phyloP scores from a whole-genome alignment of 1,140 invertebrate species.

The Mycetomoellerius zeteki region DNA sequence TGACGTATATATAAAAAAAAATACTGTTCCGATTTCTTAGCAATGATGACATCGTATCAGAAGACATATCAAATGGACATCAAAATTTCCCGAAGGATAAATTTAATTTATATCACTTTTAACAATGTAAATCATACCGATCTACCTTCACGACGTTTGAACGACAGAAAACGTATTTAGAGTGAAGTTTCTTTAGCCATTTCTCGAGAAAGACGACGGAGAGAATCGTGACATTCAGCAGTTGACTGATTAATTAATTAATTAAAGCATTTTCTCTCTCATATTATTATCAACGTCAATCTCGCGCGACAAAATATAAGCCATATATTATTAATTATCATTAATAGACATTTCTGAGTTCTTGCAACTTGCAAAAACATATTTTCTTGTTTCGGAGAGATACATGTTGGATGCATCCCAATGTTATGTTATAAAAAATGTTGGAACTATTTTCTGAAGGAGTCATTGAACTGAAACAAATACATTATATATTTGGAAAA shows the following conservation, averaged over 20 bases:
- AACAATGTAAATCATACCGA: slow-evolving; percentile 36
- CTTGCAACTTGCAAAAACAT: not conserved
- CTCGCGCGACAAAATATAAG: not conserved
- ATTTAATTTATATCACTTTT: slow-evolving; percentile 38
- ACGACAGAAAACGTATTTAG: slow-evolving; percentile 19
- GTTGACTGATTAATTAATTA: slow-evolving; percentile 42
- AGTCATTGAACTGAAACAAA: not conserved
- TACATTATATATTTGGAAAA: not conserved
- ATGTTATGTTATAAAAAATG: not conserved
- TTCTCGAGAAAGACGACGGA: not conserved
- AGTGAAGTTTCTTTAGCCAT: slow-evolving; percentile 9
- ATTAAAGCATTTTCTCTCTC: not conserved
- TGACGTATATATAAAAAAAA: not conserved
- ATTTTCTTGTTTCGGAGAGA: not conserved
- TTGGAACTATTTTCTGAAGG: not conserved
- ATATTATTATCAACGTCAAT: slow-evolving; percentile 22
- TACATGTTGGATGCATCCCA: not conserved
- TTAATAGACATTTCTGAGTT: not conserved
- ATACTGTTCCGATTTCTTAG: not conserved
- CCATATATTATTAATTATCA: not conserved
- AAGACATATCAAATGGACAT: not conserved
- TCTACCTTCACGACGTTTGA: not conserved
- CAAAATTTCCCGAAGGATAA: not conserved
- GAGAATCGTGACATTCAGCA: not conserved
- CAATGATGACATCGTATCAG: not conserved